phyloP scores from a whole-genome alignment of 2,797 vertebrate species.

The Hippocampus kuda region DNA sequence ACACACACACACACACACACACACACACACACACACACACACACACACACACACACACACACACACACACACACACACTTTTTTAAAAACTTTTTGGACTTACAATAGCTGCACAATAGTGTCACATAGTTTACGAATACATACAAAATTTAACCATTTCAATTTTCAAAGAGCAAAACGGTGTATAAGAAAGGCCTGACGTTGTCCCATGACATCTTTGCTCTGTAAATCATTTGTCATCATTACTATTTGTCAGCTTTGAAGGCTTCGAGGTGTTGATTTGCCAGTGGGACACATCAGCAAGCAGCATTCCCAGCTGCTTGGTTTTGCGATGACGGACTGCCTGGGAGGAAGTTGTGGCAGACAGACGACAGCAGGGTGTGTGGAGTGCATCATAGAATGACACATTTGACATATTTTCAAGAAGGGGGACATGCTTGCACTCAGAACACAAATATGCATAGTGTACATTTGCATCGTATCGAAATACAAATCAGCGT shows the following conservation, averaged over 20 bases:
- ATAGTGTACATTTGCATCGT: not conserved
- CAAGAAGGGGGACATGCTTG: not conserved
- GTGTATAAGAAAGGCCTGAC: not conserved
- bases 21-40: no score
- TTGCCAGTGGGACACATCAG: conserved; percentile 21
- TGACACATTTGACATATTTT: not conserved
- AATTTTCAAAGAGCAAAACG: not conserved
- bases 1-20: no score
- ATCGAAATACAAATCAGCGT: not conserved
- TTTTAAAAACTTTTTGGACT: not conserved
- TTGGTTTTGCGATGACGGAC: conserved; percentile 24
- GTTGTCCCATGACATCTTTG: conserved; percentile 5
- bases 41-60: no score
- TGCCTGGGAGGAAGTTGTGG: not conserved
- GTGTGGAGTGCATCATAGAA: not conserved
- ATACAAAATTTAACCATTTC: not conserved
- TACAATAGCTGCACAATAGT: not conserved
- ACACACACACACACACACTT: no score
- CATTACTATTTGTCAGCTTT: conserved; percentile 11
- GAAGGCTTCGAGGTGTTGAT: conserved; percentile 21
- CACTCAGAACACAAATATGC: not conserved
- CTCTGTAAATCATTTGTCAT: conserved; percentile 22
- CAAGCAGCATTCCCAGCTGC: conserved; percentile 48
- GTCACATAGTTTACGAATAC: not conserved
- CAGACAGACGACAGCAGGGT: not conserved